phyloP scores from a whole-genome alignment of 1,140 invertebrate genomes.

The Babylonia areolata region DNA sequence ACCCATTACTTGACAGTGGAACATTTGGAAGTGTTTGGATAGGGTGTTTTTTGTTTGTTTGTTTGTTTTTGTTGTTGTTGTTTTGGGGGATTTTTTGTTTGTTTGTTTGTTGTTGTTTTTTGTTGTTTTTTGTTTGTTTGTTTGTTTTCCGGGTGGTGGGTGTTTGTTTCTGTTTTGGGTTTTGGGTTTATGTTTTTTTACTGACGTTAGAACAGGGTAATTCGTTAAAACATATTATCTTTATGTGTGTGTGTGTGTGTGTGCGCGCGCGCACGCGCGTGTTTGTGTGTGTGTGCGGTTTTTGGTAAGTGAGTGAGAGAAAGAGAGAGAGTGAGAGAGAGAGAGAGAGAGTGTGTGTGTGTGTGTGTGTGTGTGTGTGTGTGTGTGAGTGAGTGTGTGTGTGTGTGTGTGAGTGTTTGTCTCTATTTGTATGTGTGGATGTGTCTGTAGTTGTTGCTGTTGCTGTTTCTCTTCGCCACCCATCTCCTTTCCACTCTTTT shows the following conservation, averaged over 20 bases:
- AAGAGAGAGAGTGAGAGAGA: not conserved
- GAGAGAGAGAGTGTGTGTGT: conserved; percentile 17
- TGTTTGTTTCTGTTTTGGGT: no score
- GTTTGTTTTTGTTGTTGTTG: no score
- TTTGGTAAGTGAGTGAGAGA: not conserved
- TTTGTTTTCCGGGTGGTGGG: no score
- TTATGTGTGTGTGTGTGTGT: conserved; percentile 4
- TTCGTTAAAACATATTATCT: no score
- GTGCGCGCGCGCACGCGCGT: conserved; percentile 18
- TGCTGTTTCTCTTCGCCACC: no score
- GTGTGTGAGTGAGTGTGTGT: conserved; percentile 29
- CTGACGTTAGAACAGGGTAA: no score
- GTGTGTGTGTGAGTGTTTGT: conserved; percentile 17
- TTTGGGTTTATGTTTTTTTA: no score
- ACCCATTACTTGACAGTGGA: not conserved
- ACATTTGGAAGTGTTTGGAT: not conserved
- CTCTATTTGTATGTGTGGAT: conserved; percentile 21
- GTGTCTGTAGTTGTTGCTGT: not conserved
- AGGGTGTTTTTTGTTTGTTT: no score
- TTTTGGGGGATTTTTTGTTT: no score
- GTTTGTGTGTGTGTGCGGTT: conserved; percentile 19
- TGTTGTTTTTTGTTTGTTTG: no score
- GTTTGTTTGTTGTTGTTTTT: no score
- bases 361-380: conserved; percentile 28
- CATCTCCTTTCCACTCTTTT: no score